These are phyloP conservation scores for Pristionchus maxplancki DNA, from an alignment of 2,888 invertebrate genomes.

Conservation along the genomic window DNA sequence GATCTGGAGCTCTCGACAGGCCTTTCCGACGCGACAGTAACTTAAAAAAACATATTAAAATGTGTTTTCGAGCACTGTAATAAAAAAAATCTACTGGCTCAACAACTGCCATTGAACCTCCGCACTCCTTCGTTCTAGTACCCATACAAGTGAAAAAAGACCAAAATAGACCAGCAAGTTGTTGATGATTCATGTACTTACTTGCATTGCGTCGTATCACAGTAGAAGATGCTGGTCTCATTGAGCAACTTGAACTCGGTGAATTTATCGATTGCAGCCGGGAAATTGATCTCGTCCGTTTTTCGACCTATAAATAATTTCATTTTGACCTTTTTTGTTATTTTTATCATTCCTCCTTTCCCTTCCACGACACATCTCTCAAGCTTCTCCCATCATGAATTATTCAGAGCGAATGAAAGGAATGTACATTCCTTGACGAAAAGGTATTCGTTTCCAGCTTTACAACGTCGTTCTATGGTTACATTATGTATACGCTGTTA, in stretches of 20 bases:
- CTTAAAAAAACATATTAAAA: not conserved
- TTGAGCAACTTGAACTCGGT: slow-evolving; percentile 63
- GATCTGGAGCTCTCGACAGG: not conserved
- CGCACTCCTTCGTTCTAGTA: too few species aligned
- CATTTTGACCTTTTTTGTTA: not conserved
- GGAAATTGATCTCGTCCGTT: slow-evolving; percentile 51
- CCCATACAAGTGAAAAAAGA: too few species aligned
- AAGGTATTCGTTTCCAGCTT: not conserved
- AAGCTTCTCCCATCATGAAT: not conserved
- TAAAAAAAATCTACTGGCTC: too few species aligned
- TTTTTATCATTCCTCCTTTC: not conserved
- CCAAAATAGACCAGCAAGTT: too few species aligned
- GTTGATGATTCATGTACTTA: too few species aligned
- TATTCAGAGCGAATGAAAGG: slow-evolving; percentile 3
- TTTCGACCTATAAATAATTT: slow-evolving; percentile 46
- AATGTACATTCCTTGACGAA: not conserved
- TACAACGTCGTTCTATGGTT: not conserved
- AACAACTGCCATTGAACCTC: too few species aligned
- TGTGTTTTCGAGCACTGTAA: too few species aligned
- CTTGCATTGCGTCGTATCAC: slow-evolving; percentile 62
- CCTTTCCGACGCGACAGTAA: not conserved
- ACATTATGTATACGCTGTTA: not conserved
- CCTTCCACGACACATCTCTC: not conserved
- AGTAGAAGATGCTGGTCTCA: slow-evolving; percentile 61
- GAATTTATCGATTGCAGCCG: slow-evolving; percentile 52